Conservation (phyloP, 1,140 invertebrate genomes). For the Grapholita molesta region DNA sequence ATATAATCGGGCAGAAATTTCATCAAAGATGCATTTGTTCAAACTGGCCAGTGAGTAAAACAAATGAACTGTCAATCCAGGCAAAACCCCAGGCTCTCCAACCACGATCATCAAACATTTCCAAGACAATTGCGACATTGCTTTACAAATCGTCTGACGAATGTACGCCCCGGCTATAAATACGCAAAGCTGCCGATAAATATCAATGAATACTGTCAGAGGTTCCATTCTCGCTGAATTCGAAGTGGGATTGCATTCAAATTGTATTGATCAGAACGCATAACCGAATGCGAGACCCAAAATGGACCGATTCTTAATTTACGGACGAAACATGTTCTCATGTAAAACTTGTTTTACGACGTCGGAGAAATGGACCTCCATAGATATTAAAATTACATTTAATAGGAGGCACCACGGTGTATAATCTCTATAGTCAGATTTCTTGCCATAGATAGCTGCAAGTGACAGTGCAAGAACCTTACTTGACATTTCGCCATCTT, state of each 20-base stretch:
- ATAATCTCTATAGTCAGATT: too few relatives aligned
- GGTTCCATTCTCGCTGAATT: not conserved
- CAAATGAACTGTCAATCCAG: not conserved
- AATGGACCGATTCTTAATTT: too few relatives aligned
- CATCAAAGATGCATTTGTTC: not conserved
- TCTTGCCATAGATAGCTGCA: too few relatives aligned
- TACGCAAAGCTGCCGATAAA: conserved; percentile 16
- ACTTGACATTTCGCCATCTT: too few relatives aligned
- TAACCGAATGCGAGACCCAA: too few relatives aligned
- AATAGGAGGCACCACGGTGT: too few relatives aligned
- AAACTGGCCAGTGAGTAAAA: not conserved
- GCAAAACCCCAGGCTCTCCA: not conserved
- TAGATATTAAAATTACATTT: too few relatives aligned
- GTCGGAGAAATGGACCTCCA: too few relatives aligned
- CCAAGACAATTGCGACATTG: not conserved
- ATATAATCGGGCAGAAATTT: too few relatives aligned
- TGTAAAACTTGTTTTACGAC: too few relatives aligned
- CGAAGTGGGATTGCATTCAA: not conserved
- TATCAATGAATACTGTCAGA: conserved; percentile 7
- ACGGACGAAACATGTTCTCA: too few relatives aligned
- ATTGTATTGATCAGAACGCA: not conserved
- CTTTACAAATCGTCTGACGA: conserved; percentile 30
- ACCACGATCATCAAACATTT: not conserved
- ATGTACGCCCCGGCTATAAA: conserved; percentile 19
- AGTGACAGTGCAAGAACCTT: too few relatives aligned